phyloP scores from a whole-genome alignment of 2,113 vertebrate genomes.

The Dermatemys mawii region DNA sequence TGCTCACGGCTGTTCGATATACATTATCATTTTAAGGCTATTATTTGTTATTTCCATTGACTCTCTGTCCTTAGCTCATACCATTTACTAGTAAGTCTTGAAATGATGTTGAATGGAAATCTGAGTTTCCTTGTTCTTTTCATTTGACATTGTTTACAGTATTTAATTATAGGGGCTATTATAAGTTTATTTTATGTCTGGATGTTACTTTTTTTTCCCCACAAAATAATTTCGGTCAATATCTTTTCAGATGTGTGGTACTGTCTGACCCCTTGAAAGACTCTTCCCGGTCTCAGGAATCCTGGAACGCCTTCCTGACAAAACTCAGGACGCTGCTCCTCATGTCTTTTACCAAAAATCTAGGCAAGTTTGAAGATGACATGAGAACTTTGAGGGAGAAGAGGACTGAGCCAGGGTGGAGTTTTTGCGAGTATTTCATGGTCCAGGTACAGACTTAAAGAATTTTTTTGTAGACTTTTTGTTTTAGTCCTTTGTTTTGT shows the following conservation, averaged over 20 bases:
- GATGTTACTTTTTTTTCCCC: neutral
- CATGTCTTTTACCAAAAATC: conserved; percentile 98
- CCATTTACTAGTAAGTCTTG: neutral
- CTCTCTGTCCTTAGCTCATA: neutral
- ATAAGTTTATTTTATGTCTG: neutral
- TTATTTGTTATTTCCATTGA: neutral
- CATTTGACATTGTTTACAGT: neutral
- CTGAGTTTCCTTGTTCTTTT: neutral
- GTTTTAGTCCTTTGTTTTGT: neutral
- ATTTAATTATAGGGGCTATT: neutral
- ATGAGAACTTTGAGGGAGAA: conserved; percentile 97
- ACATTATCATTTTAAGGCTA: neutral
- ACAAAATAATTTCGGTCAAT: neutral
- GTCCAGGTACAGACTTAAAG: conserved; percentile 87
- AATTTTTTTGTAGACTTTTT: neutral
- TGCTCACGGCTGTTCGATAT: neutral
- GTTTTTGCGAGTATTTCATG: conserved; percentile 99
- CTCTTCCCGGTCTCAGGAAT: conserved; percentile 97
- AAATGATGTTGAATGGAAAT: neutral
- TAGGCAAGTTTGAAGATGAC: conserved; percentile 97
- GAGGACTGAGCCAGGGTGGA: conserved; percentile 97
- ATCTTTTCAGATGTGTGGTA: conserved; percentile 89
- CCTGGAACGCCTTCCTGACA: conserved; percentile 95
- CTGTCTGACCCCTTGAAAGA: conserved; percentile 96
- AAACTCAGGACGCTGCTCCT: conserved; percentile 96